These are phyloP conservation scores for Elanus axillaris DNA, from an alignment of 2,113 vertebrate species.

Conservation along the genomic window DNA sequence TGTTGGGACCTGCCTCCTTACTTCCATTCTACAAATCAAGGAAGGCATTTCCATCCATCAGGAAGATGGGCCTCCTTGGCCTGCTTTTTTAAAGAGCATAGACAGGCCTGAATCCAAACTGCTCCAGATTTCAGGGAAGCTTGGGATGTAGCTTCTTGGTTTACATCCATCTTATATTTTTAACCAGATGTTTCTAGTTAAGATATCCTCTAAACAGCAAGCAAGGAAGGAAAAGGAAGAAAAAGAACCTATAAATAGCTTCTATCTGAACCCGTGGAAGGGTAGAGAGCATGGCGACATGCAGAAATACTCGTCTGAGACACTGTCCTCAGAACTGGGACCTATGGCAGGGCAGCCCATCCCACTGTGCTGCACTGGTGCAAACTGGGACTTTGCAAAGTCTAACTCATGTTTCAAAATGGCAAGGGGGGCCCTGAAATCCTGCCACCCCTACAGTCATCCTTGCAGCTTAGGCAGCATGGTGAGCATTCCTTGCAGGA, in stretches of 20 bases:
- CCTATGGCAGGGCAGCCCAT: not conserved
- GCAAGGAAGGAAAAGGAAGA: not conserved
- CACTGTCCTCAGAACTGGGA: not conserved
- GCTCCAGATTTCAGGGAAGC: not conserved
- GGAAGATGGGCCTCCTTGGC: not conserved
- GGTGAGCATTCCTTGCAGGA: not conserved
- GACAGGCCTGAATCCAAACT: not conserved
- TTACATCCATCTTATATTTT: not conserved
- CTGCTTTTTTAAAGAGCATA: not conserved
- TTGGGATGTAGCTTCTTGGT: not conserved
- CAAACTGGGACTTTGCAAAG: not conserved
- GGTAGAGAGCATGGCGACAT: not conserved
- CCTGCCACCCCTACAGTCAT: not conserved
- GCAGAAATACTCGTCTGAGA: not conserved
- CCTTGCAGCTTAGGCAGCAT: fast-evolving
- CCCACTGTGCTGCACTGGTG: not conserved
- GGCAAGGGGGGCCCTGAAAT: not conserved
- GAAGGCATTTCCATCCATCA: not conserved
- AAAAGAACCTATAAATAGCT: not conserved
- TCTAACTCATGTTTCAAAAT: not conserved
- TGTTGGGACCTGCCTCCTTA: not conserved
- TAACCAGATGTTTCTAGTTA: not conserved
- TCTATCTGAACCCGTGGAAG: not conserved
- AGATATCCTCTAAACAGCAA: not conserved
- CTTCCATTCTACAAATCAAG: not conserved